Base-by-base conservation (phyloP, 2,113 vertebrate genomes). In the Syngnathus scovelli region DNA sequence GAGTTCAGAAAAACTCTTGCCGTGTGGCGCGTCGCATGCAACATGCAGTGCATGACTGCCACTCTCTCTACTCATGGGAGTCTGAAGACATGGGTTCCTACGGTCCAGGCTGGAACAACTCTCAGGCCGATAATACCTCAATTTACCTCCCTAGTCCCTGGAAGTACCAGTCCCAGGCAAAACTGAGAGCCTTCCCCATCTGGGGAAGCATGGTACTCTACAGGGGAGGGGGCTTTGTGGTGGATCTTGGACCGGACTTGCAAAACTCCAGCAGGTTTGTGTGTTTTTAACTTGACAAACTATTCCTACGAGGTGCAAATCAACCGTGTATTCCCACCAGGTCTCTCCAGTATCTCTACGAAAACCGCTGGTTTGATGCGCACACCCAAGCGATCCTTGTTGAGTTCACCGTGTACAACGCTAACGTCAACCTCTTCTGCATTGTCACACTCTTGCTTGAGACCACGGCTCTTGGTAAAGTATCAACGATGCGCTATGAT, bases 371-470 rank as follows among this genome's bases (percentile, higher is more conserved):
- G 95, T 85, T 99, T 68, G 95, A 99, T 68, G 70, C 81, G 61
- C 92, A 94, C 84, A 98, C 94, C 7, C 93, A 94, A 77, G 95
- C 94, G 0, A 81, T 96, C 77, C 96, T 99, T 86, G 90, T 94
- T 66, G 95, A 98, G 87, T 98, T 98, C 82, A 96, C 94, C 0
- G 92, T 96, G 78, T 98, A 99, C 87, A 99, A 98, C 1, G 94
- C 95, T 73, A 98, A 96, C 0, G 90, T 99, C 82, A 98, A 98
- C 85, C 93, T 98, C 58, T 98, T 98, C 89, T 98, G 95, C 84
- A 90, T 94, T 10, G 79, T 94, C 75, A 93, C 83, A 0, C 90
- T 99, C 63, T 92, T 93, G 64, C 90, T 98, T 77, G 96, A 98
- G 88, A 95, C 91, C 75, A 93, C 90, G 12, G 93, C 92, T 60